Evolutionary conservation across 2,113 vertebrate genomes (phyloP).

Genomic region (Oncorhynchus kisutch): DNA sequence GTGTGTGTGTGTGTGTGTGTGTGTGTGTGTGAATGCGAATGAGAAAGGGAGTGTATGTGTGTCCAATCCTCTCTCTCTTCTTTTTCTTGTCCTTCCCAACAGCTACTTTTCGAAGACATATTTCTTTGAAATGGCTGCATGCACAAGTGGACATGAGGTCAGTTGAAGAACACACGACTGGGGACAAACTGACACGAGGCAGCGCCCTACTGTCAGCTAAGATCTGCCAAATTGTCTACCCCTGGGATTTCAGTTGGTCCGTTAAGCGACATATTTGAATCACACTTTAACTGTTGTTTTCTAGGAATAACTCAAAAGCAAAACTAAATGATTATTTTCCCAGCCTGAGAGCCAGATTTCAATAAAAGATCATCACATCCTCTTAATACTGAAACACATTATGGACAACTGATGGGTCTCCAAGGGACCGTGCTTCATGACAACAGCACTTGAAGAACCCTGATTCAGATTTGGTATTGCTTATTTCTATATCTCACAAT

Average conservation of each 20-base stretch:
- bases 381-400: too few relatives aligned
- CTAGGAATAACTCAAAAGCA: slow-evolving; percentile 12
- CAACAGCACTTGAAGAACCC: too few relatives aligned
- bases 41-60: not conserved
- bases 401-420: too few relatives aligned
- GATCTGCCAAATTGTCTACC: slow-evolving; percentile 43
- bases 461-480: too few relatives aligned
- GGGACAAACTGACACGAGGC: slow-evolving; percentile 17
- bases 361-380: too few relatives aligned
- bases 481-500: not conserved
- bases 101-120: slow-evolving; percentile 5
- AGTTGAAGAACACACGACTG: slow-evolving; percentile 8
- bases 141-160: slow-evolving; percentile 16
- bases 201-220: slow-evolving; percentile 9
- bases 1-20: slow-evolving; percentile 20
- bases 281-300: slow-evolving; percentile 23
- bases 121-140: slow-evolving; percentile 24
- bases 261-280: slow-evolving; percentile 37
- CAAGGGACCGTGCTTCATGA: too few relatives aligned
- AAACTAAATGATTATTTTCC: not conserved
- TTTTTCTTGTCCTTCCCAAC: not conserved
- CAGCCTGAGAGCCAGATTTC: too few relatives aligned
- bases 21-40: not conserved
- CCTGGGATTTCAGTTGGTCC: slow-evolving; percentile 19
- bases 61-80: not conserved